Base-by-base conservation (phyloP, 2,797 vertebrate genomes). In the Erpetoichthys calabaricus region DNA sequence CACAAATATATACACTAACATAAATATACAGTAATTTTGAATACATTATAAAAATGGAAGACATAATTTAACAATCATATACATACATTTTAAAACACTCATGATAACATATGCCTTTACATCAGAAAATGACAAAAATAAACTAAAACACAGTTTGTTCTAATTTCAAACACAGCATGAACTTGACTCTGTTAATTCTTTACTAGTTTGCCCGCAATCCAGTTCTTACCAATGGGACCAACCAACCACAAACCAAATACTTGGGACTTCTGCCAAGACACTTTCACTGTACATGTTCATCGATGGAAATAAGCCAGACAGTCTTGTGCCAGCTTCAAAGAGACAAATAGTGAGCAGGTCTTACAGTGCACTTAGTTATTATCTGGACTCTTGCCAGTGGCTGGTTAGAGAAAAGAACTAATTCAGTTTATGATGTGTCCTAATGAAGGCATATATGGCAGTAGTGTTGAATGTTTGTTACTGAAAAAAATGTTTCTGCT, bases 241-340 rank as follows among this genome's bases (percentile, higher is more conserved):
- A 54, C 53, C 10, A 54, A 54, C 53, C 53, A 54, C 53, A 54
- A 43, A 54, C 10, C 53, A 4, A 54, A 54, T 4, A 7, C 53
- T 54, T 43, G 44, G 53, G 41, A 54, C 53, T 54, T 54, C 53
- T 54, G 53, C 53, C 53, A 54, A 54, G 53, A 54, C 43, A 54
- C 53, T 54, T 54, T 42, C 8, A 54, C 53, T 54, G 41, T 54
- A 54, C 53, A 54, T 54, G 53, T 54, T 54, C 6, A 43, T 54
- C 25, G 41, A 54, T 54, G 53, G 53, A 54, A 42, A 54, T 3
- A 25, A 54, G 53, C 53, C 53, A 54, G 53, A 7, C 53, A 42
- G 10, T 53, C 25, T 42, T 42, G 53, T 54, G 53, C 53, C 53
- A 54, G 53, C 53, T 42, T 54, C 53, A 54, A 6, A 54, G 41